Base-by-base conservation (phyloP, 1,140 invertebrate species). In the Matsumurasca onukii region DNA sequence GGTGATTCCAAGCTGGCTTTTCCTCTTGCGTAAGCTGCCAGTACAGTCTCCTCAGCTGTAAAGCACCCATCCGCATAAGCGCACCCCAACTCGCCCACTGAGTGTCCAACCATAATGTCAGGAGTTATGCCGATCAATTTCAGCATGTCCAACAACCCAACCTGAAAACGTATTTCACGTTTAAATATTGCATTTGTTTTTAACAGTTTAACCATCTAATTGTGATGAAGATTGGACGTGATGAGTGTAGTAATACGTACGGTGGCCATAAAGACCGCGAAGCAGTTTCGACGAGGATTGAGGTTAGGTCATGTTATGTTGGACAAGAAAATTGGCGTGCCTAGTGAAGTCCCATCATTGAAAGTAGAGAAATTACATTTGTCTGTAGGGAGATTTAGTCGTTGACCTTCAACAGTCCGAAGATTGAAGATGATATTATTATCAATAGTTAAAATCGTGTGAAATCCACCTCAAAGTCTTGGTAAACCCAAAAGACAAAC, bases 51-150 rank as follows among this genome's bases (percentile, higher is more conserved):
- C 49, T 51, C 49, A 20, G 49, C 49, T 17, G 49, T 51, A 20
- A 51, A 20, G 24, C 49, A 51, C 3, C 49, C 49, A 20, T 51
- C 49, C 3, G 49, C 49, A 22, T 51, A 51, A 22, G 49, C 49
- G n/a, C 49, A 51, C 17, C 49, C 49, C n/a, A 51, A 51, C 49
- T 51, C 49, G 3, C 49, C 49, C 49, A 51, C 49, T 3, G 49
- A 51, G n/a, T 51, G 49, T 3, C 49, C 49, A 20, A 51, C 24
- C 17, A 51, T 51, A 20, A 17, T 22, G n/a, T 51, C 49, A 5
- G 49, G 49, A 51, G n/a, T 51, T 20, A 51, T 20, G 3, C 24
- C n/a, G 5, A 51, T 17, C 49, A 20, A 5, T 22, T 3, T 51
- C 49, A 51, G 3, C 3, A 51, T 22, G 49, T 51, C 49, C 3